A percentile compares a stretch with the other conserved stretches of the same genome.
Evolutionary conservation across 2,888 invertebrate species (phyloP).

Genomic region (Coleophora deauratella): DNA sequence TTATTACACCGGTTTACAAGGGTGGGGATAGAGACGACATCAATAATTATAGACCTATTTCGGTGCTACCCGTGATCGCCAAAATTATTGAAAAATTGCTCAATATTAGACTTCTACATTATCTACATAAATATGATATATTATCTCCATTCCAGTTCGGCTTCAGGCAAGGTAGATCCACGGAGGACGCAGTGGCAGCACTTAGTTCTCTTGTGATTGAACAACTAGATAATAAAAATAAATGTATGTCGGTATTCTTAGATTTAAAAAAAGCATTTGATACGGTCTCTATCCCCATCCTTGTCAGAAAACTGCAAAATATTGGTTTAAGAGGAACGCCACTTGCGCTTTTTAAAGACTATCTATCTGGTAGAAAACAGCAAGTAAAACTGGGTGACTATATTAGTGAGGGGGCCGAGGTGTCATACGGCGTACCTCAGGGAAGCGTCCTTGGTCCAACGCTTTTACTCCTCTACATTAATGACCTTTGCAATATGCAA

Average conservation of each 20-base stretch:
- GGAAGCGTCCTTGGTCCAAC: not conserved
- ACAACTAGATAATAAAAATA: conserved; percentile 6
- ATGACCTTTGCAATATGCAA: not conserved
- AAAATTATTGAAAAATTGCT: conserved; percentile 12
- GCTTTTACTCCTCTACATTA: not conserved
- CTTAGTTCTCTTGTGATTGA: conserved; percentile 3
- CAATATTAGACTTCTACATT: conserved; percentile 7
- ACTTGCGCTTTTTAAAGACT: not conserved
- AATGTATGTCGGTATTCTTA: conserved; percentile 7
- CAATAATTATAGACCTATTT: conserved; percentile 11
- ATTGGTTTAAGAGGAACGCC: not conserved
- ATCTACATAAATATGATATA: not conserved
- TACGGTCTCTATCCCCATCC: conserved; percentile 7
- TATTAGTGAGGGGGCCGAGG: not conserved
- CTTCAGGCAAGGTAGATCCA: not conserved
- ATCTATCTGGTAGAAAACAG: not conserved
- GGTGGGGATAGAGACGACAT: conserved; percentile 7
- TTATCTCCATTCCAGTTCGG: not conserved
- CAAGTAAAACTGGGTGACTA: not conserved
- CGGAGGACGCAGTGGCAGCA: not conserved
- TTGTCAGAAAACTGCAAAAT: not conserved
- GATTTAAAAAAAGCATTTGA: conserved; percentile 11
- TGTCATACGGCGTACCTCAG: no score
- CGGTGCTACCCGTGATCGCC: conserved; percentile 7
- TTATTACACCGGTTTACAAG: conserved; percentile 9